Evolutionary conservation across 2,797 vertebrate species (phyloP).

Genomic region (Phylloscopus collybita): DNA sequence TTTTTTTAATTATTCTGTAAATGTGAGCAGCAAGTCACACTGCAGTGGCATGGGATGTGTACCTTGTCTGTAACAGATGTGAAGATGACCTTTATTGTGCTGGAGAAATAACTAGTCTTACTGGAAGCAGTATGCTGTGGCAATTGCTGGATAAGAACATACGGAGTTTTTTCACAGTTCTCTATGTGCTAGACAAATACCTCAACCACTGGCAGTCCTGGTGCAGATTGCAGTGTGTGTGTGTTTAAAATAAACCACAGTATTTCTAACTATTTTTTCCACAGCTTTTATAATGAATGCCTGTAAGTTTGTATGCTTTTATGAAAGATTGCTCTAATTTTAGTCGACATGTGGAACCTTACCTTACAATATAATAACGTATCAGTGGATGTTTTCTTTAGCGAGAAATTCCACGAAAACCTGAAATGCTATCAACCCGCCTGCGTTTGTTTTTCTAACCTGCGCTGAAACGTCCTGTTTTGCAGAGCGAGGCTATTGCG

Average conservation of each 20-base stretch:
- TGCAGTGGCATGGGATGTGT: not conserved
- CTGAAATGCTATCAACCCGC: accelerated
- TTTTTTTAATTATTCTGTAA: not conserved
- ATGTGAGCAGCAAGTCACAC: not conserved
- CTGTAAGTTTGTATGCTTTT: not conserved
- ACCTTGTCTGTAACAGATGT: not conserved
- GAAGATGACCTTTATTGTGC: not conserved
- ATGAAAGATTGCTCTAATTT: not conserved
- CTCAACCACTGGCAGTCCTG: not conserved
- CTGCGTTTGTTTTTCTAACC: not conserved
- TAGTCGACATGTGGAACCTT: not conserved
- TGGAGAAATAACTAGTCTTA: not conserved
- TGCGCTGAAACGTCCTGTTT: constrained; percentile 1
- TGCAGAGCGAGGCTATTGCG: constrained; percentile 96
- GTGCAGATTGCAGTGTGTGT: not conserved
- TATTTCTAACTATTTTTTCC: not conserved
- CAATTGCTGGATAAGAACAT: not conserved
- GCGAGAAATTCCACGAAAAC: not conserved
- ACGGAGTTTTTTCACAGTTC: not conserved
- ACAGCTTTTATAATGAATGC: not conserved
- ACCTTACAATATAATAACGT: not conserved
- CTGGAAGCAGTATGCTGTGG: not conserved
- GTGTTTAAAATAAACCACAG: not conserved
- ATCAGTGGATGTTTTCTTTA: not conserved
- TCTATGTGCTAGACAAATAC: not conserved